A percentile compares a stretch with the other conserved stretches of the same genome.
These are phyloP conservation scores for Neoscelio sp. DNA, from an alignment of 2,888 invertebrate species.

Conservation along the genomic window DNA sequence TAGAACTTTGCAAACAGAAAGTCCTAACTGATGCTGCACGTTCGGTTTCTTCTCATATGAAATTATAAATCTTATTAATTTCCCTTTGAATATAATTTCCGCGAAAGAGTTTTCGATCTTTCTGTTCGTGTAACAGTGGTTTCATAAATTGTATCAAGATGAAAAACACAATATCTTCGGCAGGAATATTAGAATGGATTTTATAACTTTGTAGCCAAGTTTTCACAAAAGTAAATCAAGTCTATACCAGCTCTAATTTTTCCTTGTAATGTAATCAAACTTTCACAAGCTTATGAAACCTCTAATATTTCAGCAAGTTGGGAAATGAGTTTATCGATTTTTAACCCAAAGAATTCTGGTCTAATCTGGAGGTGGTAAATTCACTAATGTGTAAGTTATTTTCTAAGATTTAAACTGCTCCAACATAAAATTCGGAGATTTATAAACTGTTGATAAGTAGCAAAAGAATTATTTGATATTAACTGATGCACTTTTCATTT, in stretches of 20 bases:
- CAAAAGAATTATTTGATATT: too few species aligned
- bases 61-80: too few species aligned
- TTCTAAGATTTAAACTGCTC: background rate
- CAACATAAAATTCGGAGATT: conserved; percentile 30
- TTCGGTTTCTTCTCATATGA: too few species aligned
- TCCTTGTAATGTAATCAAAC: conserved; percentile 46
- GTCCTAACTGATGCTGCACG: too few species aligned
- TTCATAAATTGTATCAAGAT: background rate
- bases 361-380: conserved; percentile 43
- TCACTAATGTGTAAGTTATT: conserved; percentile 13
- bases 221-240: conserved; percentile 32
- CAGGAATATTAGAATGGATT: conserved; percentile 27
- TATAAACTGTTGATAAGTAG: too few species aligned
- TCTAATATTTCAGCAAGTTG: conserved; percentile 50
- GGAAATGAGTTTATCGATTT: conserved; percentile 57
- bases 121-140: too few species aligned
- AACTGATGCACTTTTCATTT: too few species aligned
- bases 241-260: conserved; percentile 39
- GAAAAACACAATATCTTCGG: conserved; percentile 26
- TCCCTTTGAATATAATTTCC: too few species aligned
- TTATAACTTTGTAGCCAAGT: conserved; percentile 27
- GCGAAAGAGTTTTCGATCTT: background rate
- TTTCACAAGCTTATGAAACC: conserved; percentile 29
- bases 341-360: conserved; percentile 46
- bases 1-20: too few species aligned